Conservation (phyloP, 1,140 invertebrate genomes). For the Dysdera silvatica region DNA sequence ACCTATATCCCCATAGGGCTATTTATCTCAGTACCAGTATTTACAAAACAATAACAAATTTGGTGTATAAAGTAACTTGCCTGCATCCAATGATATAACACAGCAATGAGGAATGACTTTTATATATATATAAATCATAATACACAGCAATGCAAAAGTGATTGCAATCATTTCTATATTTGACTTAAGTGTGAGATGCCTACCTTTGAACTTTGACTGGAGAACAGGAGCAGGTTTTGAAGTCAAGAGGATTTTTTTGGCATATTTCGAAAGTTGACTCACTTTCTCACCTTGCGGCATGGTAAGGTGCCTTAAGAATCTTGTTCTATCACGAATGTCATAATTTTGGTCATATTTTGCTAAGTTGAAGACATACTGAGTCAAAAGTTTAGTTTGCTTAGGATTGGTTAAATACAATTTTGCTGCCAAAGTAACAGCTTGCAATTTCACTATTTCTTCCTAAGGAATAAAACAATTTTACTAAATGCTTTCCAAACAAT, state of each 20-base stretch:
- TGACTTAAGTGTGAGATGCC: too few relatives aligned
- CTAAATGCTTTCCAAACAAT: neutral
- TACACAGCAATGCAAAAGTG: too few relatives aligned
- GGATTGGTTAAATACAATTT: conserved; percentile 87
- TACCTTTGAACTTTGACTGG: conserved; percentile 26
- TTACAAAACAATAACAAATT: too few relatives aligned
- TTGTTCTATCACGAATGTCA: conserved; percentile 88
- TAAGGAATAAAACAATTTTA: conserved; percentile 39
- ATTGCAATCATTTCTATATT: too few relatives aligned
- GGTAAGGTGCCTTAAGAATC: conserved; percentile 75
- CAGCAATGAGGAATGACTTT: too few relatives aligned
- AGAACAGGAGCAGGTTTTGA: conserved; percentile 77
- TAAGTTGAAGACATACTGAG: conserved; percentile 90
- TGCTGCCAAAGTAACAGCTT: conserved; percentile 88
- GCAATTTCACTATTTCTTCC: conserved; percentile 93
- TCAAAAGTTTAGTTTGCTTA: conserved; percentile 74
- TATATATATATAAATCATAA: too few relatives aligned
- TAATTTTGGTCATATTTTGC: conserved; percentile 98
- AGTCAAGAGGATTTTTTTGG: conserved; percentile 77
- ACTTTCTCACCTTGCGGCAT: conserved; percentile 50
- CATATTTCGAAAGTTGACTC: conserved; percentile 57
- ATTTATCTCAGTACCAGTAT: too few relatives aligned
- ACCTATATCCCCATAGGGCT: too few relatives aligned
- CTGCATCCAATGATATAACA: too few relatives aligned
- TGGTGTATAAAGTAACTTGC: too few relatives aligned